A percentile compares a stretch with the other conserved stretches of the same genome.
These are phyloP conservation scores for Empidonax alnorum DNA, from an alignment of 2,113 vertebrate species.

Conservation along the genomic window DNA sequence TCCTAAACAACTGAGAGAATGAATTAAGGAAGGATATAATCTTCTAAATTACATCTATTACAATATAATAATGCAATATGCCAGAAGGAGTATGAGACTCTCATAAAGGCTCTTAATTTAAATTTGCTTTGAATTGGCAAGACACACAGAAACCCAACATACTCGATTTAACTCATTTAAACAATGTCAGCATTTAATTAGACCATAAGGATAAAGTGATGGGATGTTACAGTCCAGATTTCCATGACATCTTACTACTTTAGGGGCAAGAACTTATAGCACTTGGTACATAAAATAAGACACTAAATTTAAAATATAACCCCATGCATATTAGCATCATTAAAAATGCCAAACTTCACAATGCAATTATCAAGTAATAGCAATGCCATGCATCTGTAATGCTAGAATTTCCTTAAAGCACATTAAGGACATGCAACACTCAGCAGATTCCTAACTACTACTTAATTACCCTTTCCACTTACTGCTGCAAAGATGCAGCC, in stretches of 20 bases:
- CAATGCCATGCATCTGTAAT: constrained; percentile 13
- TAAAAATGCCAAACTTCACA: constrained; percentile 51
- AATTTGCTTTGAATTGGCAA: constrained; percentile 46
- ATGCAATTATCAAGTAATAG: constrained; percentile 52
- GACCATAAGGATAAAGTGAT: not conserved
- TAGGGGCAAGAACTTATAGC: constrained; percentile 25
- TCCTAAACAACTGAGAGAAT: not conserved
- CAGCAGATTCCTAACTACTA: constrained; percentile 63
- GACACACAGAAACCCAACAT: not conserved
- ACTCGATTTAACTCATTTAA: not conserved
- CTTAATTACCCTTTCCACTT: constrained; percentile 45
- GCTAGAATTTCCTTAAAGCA: constrained; percentile 29
- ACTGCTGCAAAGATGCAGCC: not conserved
- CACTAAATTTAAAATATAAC: constrained; percentile 56
- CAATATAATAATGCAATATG: not conserved
- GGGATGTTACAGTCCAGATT: constrained; percentile 15
- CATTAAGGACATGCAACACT: constrained; percentile 43
- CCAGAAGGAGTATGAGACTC: not conserved
- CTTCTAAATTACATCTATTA: constrained; percentile 26
- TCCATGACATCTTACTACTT: constrained; percentile 14
- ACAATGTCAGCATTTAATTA: constrained; percentile 47
- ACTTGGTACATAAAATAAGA: constrained; percentile 27
- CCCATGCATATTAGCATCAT: constrained; percentile 39
- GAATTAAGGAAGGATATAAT: not conserved
- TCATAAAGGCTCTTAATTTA: constrained; percentile 28